Percentiles rank a stretch among this genome's conserved stretches.
phyloP scores from a whole-genome alignment of 2,113 vertebrate genomes.

The Lophochroa leadbeateri region DNA sequence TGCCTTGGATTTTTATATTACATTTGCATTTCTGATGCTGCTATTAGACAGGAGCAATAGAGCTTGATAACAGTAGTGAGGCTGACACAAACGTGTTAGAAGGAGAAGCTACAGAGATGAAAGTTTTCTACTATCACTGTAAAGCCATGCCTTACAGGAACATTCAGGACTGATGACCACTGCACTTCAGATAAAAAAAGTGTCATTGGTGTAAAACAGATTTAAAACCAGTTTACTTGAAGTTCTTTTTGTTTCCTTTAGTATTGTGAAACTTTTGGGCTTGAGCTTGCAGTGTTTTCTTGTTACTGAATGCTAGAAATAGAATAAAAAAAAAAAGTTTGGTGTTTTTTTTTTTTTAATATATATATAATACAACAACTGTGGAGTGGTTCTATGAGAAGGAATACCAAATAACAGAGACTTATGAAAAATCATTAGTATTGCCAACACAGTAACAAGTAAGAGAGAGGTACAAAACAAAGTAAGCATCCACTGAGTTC shows the following conservation, averaged over 20 bases:
- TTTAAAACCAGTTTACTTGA: not conserved
- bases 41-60: not conserved
- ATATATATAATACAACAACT: not conserved
- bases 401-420: not conserved
- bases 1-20: not conserved
- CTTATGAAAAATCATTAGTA: not conserved
- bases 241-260: not conserved
- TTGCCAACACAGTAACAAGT: not conserved
- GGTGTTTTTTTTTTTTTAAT: not conserved
- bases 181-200: not conserved
- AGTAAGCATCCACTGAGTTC: not conserved
- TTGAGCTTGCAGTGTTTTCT: not conserved
- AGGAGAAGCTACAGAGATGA: not conserved
- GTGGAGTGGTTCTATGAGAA: not conserved
- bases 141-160: not conserved
- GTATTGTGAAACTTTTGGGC: not conserved
- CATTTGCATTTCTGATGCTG: constrained; percentile 11
- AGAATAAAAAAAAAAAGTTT: not conserved
- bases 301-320: not conserved
- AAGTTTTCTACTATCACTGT: not conserved
- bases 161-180: not conserved
- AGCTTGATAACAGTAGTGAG: not conserved
- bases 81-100: not conserved
- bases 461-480: not conserved
- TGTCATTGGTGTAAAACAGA: not conserved